Evolutionary conservation across 1,140 invertebrate genomes (phyloP), one percentile per base, ranked within the genome.

Genomic region (Scaptomyza hsui): DNA sequence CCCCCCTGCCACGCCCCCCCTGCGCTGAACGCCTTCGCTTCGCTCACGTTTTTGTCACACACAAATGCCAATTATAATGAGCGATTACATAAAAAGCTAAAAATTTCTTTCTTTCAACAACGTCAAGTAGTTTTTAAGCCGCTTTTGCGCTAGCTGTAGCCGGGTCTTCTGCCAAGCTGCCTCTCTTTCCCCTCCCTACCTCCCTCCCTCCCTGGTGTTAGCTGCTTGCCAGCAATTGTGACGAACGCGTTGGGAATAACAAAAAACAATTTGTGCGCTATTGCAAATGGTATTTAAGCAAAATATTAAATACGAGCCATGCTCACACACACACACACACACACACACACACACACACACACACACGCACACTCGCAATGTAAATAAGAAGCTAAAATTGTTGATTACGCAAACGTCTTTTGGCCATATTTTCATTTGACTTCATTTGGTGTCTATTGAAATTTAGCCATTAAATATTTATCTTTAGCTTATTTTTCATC

Each of bases 1-100:
- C 44, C 44, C 19, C n/a, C 3, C n/a, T 0, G 29, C 18, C 51
- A 21, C 52, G 6, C 15, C 35, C n/a, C 10, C 15, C 48, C 21
- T 19, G 4, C 21, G 15, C 57, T 12, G 24, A 16, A 7, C 56
- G 52, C 53, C 44, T 48, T 5, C 4, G 26, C 39, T 21, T 35
- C 44, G 44, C 56, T 45, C 64, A 77, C 64, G 74, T 72, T 72
- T 81, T 80, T 81, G 81, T 77, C 81, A 86, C 82, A 86, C 69
- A 88, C 81, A 88, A 88, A 88, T 71, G 74, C 73, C 81, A 86
- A 86, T 88, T 86, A 86, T 88, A 86, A 88, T 86, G 78, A 75
- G 62, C 77, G 82, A 86, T 86, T 86, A 77, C 82, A 88, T 86
- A 86, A 88, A 86, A 65, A 53, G 56, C 24, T 61, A 73, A 65